A percentile compares a stretch with the other conserved stretches of the same genome.
Evolutionary conservation across 1,140 invertebrate genomes (phyloP).

Genomic region (Drosophila tropicalis): DNA sequence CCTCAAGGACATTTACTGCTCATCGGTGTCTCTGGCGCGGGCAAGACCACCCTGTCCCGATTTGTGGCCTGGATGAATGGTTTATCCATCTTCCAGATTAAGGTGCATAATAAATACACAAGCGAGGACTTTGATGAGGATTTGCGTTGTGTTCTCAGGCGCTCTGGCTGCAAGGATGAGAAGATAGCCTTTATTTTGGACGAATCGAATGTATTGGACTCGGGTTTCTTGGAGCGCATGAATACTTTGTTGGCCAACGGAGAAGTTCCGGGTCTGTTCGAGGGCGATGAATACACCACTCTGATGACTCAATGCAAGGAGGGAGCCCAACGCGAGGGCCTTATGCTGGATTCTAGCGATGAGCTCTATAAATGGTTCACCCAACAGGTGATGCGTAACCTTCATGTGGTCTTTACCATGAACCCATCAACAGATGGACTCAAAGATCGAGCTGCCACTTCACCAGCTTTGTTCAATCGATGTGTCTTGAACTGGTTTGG

Average conservation of each 20-base stretch:
- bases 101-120: constrained; percentile 99
- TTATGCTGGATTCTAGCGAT: constrained; percentile 99
- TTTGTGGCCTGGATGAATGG: constrained; percentile 99
- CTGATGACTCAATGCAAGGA: constrained; percentile 99
- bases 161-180: constrained; percentile 98
- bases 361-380: constrained; percentile 99
- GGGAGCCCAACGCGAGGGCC: constrained; percentile 97
- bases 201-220: constrained; percentile 99
- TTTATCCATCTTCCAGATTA: constrained; percentile 98
- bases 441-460: constrained; percentile 98
- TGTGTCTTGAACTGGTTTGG: constrained; percentile 99
- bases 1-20: constrained; percentile 98
- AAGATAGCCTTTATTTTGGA: constrained; percentile 99
- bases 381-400: constrained; percentile 98
- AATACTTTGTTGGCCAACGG: constrained; percentile 99
- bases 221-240: constrained; percentile 99
- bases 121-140: constrained; percentile 99
- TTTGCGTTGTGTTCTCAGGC: constrained; percentile 94
- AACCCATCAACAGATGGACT: constrained; percentile 99
- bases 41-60: constrained; percentile 98
- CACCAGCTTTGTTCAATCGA: constrained; percentile 99
- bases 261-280: constrained; percentile 95
- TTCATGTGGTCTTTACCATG: constrained; percentile 99
- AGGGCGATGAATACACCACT: constrained; percentile 98
- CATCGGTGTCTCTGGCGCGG: constrained; percentile 98